These are phyloP conservation scores for Mus caroli DNA, from an alignment of 2,797 vertebrate genomes.

Conservation along the genomic window DNA sequence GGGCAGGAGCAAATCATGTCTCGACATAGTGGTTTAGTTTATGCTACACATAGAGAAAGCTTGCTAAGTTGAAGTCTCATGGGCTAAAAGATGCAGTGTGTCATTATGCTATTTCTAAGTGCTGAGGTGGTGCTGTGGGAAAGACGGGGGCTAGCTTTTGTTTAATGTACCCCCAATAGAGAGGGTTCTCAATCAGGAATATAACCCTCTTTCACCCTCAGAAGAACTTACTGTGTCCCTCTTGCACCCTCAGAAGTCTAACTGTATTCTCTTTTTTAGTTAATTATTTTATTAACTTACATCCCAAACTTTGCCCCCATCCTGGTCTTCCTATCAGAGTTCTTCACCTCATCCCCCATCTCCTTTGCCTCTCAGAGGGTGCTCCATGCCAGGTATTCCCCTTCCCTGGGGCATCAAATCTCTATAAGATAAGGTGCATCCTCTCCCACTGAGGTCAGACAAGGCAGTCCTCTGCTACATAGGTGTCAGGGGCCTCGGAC, in stretches of 20 bases:
- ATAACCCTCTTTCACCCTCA: background rate
- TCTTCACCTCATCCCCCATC: background rate
- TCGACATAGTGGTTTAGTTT: background rate
- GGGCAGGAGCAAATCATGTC: background rate
- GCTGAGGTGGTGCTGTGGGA: accelerated
- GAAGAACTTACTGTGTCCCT: background rate
- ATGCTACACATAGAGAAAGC: accelerated
- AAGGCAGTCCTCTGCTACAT: background rate
- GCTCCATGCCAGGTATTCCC: background rate
- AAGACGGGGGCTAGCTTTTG: background rate
- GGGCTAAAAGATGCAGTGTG: accelerated
- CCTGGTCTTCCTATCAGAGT: background rate
- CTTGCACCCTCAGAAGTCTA: background rate
- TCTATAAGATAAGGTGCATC: background rate
- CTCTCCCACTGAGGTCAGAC: background rate
- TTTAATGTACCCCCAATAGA: background rate
- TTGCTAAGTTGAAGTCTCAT: accelerated
- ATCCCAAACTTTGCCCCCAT: background rate
- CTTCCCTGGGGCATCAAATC: background rate
- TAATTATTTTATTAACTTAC: background rate
- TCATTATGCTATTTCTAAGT: background rate
- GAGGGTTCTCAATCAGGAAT: background rate
- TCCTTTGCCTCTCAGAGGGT: background rate
- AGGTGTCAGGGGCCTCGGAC: background rate
- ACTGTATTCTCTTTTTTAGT: background rate